Base-by-base conservation (phyloP, 2,888 invertebrate species). In the Brachyopa scutellaris region DNA sequence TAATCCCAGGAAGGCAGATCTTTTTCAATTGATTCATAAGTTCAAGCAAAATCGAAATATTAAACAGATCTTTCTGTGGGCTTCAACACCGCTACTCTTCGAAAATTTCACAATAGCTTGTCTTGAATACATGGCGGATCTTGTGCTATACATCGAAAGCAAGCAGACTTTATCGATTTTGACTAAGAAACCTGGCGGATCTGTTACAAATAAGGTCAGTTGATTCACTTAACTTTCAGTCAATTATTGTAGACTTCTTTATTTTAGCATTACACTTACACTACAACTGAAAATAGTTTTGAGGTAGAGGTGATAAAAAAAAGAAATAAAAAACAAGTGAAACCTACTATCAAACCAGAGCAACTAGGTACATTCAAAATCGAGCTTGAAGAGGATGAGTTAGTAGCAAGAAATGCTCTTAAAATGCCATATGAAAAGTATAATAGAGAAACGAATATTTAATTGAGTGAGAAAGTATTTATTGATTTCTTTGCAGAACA, bases 351-450 rank as follows among this genome's bases (percentile, higher is more conserved):
- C 1, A 85, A 85, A 11, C 55, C 70, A 2, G 80, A 80, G 2
- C 84, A 85, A 57, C 17, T 86, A 1, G 87, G 87, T 21, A 90
- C 91, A 4, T 90, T 90, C 45, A 90, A 91, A 85, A 91, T 90
- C 19, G 89, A 90, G 36, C 78, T 90, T 4, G 88, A 89, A 15
- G 90, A 91, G 67, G 89, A 90, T 38, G 90, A 90, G 73, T 70
- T 91, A 4, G 85, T 89, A 6, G 90, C 90, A 2, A 88, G 90
- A 15, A 90, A 89, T 86, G 88, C 91, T 1, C 84, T 91, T 9
- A 89, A 87, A 74, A 79, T 90, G 85, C 91, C 90, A 38, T 90
- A 90, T 85, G 90, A 90, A 85, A 89, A 88, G 90, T 90, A 78
- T 73, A 23, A 6, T 5, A 6, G 0, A 29, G 4, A 26, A 26